Conservation (phyloP, 2,888 invertebrate genomes). For the Cataglyphis rosenhaueri region DNA sequence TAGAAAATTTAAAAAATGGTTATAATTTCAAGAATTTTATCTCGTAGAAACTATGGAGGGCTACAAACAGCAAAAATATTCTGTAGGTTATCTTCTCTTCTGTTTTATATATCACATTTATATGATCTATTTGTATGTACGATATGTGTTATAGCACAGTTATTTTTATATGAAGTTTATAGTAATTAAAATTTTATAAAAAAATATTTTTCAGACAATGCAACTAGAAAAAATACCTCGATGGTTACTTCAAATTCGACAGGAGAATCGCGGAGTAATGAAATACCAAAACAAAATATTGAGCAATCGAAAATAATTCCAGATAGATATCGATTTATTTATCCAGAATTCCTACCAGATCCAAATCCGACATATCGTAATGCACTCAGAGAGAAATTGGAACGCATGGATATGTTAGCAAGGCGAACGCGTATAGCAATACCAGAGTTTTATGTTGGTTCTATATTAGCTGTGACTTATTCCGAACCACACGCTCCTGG, state of each 20-base stretch:
- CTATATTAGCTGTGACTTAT: constrained; percentile 94
- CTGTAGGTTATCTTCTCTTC: constrained; percentile 48
- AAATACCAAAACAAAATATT: neutral
- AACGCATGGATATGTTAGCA: constrained; percentile 96
- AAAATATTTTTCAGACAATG: constrained; percentile 49
- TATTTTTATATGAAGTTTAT: neutral
- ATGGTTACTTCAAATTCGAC: neutral
- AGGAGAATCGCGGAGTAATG: neutral
- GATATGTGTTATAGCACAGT: neutral
- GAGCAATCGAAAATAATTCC: neutral
- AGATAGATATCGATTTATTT: constrained; percentile 84
- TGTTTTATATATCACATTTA: neutral
- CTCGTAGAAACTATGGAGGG: constrained; percentile 40
- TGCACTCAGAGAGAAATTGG: constrained; percentile 93
- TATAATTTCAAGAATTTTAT: constrained; percentile 47
- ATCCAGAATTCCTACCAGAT: constrained; percentile 97
- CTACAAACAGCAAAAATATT: constrained; percentile 35
- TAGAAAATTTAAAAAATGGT: constrained; percentile 49
- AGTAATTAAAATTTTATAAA: neutral
- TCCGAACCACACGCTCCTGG: constrained; percentile 94
- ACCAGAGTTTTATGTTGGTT: constrained; percentile 99
- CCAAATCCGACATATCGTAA: constrained; percentile 93
- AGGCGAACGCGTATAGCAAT: constrained; percentile 93
- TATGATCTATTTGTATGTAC: neutral
- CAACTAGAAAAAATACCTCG: constrained; percentile 41